These are phyloP conservation scores for Rhinophrynus dorsalis DNA, from an alignment of 2,797 vertebrate species.

Conservation along the genomic window DNA sequence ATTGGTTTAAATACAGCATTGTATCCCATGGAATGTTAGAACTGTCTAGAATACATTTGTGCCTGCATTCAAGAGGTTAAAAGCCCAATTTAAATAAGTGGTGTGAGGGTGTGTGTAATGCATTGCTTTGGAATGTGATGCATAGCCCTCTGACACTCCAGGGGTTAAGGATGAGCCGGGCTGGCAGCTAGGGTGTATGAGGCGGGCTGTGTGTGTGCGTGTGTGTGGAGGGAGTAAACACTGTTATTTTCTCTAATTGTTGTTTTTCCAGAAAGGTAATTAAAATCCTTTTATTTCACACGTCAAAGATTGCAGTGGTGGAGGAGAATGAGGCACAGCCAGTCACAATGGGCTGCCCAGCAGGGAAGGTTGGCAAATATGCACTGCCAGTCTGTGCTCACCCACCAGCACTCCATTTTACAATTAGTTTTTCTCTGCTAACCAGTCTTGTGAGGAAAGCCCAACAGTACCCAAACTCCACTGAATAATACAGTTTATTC, in stretches of 20 bases:
- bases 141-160: too few species aligned
- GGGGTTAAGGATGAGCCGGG: constrained; percentile 14
- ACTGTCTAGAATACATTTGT: too few species aligned
- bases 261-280: constrained; percentile 82
- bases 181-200: constrained; percentile 8
- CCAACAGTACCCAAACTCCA: not conserved
- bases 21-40: too few species aligned
- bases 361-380: constrained; percentile 29
- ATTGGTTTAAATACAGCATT: too few species aligned
- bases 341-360: constrained; percentile 22
- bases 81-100: too few species aligned
- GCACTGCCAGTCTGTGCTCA: constrained; percentile 29
- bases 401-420: constrained; percentile 8
- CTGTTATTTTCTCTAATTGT: constrained; percentile 80
- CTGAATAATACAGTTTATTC: constrained; percentile 4
- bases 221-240: constrained; percentile 52
- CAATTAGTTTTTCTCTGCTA: constrained; percentile 16
- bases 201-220: constrained; percentile 29
- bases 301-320: constrained; percentile 62
- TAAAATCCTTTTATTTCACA: constrained; percentile 74
- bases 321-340: constrained; percentile 45
- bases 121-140: too few species aligned
- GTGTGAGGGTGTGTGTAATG: too few species aligned
- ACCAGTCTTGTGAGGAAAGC: constrained; percentile 11
- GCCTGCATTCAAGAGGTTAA: too few species aligned